Conservation (phyloP, 2,113 vertebrate genomes). For the Nothocercus julius region DNA sequence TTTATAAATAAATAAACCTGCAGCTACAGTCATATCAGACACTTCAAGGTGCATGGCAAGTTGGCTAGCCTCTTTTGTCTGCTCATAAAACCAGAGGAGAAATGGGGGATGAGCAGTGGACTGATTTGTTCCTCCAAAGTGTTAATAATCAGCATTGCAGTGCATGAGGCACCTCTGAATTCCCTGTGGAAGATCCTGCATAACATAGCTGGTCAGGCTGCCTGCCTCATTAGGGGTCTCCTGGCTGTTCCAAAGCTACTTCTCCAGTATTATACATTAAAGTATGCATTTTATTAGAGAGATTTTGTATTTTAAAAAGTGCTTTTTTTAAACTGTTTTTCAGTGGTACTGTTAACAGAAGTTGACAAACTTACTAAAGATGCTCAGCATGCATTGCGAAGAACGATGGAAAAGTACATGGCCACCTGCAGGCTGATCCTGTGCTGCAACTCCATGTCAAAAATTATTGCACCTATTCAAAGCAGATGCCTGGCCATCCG, state of each 20-base stretch:
- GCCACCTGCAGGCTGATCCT: constrained; percentile 92
- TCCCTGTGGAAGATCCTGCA: background rate
- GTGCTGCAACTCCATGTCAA: constrained; percentile 96
- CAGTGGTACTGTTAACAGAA: constrained; percentile 95
- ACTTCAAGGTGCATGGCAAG: background rate
- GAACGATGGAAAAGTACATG: constrained; percentile 99
- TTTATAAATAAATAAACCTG: background rate
- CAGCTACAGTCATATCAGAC: background rate
- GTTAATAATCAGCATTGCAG: background rate
- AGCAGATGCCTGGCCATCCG: constrained; percentile 93
- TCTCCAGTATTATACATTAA: background rate
- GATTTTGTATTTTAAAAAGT: background rate
- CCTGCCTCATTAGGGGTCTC: background rate
- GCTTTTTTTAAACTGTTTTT: constrained; percentile 3
- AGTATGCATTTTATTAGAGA: background rate
- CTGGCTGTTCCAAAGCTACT: background rate
- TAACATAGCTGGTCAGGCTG: background rate
- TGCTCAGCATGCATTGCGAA: constrained; percentile 94
- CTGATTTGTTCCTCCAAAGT: background rate
- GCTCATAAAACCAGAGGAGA: background rate
- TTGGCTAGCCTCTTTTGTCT: background rate
- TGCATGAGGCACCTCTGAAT: background rate
- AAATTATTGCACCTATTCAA: constrained; percentile 93
- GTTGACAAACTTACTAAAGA: constrained; percentile 97
- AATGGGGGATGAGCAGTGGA: background rate